Conservation (phyloP, 2,888 invertebrate genomes). For the Tanypteryx hageni region DNA sequence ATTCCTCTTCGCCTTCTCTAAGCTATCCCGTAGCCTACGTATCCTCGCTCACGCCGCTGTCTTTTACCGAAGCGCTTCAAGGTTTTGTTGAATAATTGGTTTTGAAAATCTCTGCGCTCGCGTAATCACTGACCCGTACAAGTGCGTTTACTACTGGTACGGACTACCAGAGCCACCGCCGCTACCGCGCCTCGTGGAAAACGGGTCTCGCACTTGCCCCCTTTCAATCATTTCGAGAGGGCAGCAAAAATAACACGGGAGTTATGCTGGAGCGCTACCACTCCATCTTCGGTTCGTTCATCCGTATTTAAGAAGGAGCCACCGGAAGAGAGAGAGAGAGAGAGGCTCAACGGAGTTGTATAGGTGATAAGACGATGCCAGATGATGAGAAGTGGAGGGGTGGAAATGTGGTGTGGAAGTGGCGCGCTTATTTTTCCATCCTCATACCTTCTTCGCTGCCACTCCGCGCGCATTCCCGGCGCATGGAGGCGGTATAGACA, state of each 20-base stretch:
- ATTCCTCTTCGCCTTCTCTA: not conserved
- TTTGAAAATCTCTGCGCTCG: not conserved
- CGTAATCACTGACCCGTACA: slow-evolving; percentile 10
- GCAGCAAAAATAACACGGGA: not conserved
- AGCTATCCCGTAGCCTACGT: not conserved
- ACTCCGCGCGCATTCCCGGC: not conserved
- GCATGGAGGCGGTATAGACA: not conserved
- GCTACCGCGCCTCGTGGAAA: not conserved
- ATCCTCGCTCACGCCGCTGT: not conserved
- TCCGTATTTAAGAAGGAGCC: not conserved
- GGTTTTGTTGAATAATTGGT: slow-evolving; percentile 35
- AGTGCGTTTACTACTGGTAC: not conserved
- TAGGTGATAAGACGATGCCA: not conserved
- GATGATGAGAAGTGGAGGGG: not conserved
- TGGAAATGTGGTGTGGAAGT: not conserved
- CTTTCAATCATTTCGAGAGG: slow-evolving; percentile 11
- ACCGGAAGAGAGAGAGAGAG: not conserved
- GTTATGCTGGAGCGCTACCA: not conserved
- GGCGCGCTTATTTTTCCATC: not conserved
- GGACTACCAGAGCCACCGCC: not conserved
- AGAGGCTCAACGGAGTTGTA: not conserved
- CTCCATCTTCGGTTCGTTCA: not conserved
- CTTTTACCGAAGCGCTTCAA: not conserved
- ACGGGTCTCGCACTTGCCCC: slow-evolving; percentile 7
- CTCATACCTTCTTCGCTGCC: not conserved